Evolutionary conservation across 2,888 invertebrate genomes (phyloP).

Genomic region (Iselma pallidipennis): DNA sequence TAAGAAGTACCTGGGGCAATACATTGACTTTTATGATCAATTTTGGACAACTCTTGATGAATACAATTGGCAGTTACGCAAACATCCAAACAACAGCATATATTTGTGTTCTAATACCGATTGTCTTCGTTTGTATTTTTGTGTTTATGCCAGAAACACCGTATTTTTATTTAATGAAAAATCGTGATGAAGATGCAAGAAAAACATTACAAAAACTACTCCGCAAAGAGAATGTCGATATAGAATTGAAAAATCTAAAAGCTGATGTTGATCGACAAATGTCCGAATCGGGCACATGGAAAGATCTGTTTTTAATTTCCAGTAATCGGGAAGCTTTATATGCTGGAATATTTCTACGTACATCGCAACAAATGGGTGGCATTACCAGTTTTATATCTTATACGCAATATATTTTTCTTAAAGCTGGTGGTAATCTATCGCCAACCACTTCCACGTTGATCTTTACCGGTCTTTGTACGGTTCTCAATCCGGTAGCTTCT

Average conservation of each 20-base stretch:
- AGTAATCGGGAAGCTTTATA: conserved; percentile 43
- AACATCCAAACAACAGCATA: conserved; percentile 59
- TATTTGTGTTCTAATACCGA: conserved; percentile 62
- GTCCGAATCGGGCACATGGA: conserved; percentile 45
- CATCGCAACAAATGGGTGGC: conserved; percentile 46
- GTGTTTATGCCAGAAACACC: conserved; percentile 65
- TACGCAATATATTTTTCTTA: conserved; percentile 46
- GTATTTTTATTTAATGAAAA: conserved; percentile 41
- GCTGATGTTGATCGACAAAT: conserved; percentile 43
- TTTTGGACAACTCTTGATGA: conserved; percentile 41
- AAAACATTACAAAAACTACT: conserved; percentile 36
- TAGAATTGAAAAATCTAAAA: conserved; percentile 37
- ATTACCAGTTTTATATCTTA: conserved; percentile 40
- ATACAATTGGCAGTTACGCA: conserved; percentile 63
- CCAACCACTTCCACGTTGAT: conserved; percentile 41
- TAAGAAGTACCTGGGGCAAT: conserved; percentile 46
- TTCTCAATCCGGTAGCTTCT: conserved; percentile 31
- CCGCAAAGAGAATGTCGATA: conserved; percentile 36
- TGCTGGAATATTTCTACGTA: conserved; percentile 42
- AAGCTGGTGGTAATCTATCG: conserved; percentile 45
- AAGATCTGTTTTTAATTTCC: conserved; percentile 40
- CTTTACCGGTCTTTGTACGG: conserved; percentile 28
- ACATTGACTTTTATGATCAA: conserved; percentile 35
- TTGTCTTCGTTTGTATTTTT: conserved; percentile 62
- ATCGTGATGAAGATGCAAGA: conserved; percentile 36